Percentiles rank a stretch among this genome's conserved stretches.
Evolutionary conservation across 2,113 vertebrate genomes (phyloP).

Genomic region (Tragelaphus buxtoni): DNA sequence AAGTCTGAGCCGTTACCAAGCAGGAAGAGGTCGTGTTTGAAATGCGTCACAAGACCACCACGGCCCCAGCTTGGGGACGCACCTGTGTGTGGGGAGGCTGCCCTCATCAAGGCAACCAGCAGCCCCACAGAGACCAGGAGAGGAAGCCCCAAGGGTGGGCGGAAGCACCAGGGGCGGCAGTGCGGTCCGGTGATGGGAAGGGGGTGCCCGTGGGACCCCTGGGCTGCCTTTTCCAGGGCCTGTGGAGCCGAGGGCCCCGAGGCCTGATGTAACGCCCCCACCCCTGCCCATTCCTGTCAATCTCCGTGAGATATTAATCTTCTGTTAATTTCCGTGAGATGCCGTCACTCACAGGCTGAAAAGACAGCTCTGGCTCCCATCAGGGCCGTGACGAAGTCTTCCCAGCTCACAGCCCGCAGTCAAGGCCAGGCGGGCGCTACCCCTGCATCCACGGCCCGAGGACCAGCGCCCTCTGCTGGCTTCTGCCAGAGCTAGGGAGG

Average conservation of each 20-base stretch:
- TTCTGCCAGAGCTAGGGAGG: fast-evolving
- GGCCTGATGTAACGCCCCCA: background rate
- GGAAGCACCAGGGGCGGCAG: background rate
- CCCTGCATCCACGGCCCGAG: background rate
- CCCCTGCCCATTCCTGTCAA: background rate
- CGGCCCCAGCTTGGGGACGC: fast-evolving
- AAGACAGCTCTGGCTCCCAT: background rate
- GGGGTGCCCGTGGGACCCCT: background rate
- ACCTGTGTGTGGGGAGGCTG: background rate
- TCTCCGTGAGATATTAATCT: background rate
- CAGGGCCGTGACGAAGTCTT: fast-evolving
- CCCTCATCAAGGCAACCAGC: too few species aligned
- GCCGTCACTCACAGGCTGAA: fast-evolving
- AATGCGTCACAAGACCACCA: background rate
- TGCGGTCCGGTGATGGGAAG: fast-evolving
- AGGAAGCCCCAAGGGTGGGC: background rate
- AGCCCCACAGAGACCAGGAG: background rate
- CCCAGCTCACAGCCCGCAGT: background rate
- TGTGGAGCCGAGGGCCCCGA: background rate
- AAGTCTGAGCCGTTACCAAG: background rate
- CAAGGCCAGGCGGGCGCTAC: background rate
- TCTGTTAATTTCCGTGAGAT: background rate
- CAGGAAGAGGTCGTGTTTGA: background rate
- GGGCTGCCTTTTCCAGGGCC: background rate
- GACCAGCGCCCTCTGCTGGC: background rate